Base-by-base conservation (phyloP, 2,888 invertebrate genomes). In the Dolichomitus sp. region DNA sequence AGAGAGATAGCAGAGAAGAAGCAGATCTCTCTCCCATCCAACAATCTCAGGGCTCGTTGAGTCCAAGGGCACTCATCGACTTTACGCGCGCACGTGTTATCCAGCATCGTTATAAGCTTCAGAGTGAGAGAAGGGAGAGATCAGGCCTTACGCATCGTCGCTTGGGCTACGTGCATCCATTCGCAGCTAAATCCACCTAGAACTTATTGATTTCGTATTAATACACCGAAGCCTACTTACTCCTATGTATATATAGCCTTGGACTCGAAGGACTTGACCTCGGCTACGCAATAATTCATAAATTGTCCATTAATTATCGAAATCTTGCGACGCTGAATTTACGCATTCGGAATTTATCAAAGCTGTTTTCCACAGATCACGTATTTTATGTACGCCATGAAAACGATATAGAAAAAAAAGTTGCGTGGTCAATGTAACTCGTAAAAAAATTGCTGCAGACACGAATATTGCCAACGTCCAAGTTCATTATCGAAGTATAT, bases 171-270 rank as follows among this genome's bases (percentile, higher is more conserved):
- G 42, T 52, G 61, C 48, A 50, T 33, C 33, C 33, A 48, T 68
- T 57, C 68, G 59, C 66, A 37, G 12, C 68, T 37, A 33, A 74
- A 63, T 63, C 59, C 40, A 59, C 45, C 6, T n/a, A 23, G 33
- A 33, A 45, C 27, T 68, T 59, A 76, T 76, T 59, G 75, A 76
- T 76, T 76, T 68, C 17, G n/a, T 48, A 76, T 59, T 76, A 68
- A 68, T 68, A 74, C 27, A 54, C 54, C 59, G 30, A 11, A 33
- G 33, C 50, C 33, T 17, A 12, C 33, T n/a, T 11, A 33, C 17
- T 17, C 19, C 4, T 50, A 19, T 48, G 17, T 66, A 66, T 14
- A 40, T 40, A 65, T 40, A 69, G 40, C 69, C 14, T 19, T 2
- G 17, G 54, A 17, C 1, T 14, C 54, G 54, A 54, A 54, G 27